phyloP scores from a whole-genome alignment of 1,140 invertebrate species.

The Drosophila malerkotliana region DNA sequence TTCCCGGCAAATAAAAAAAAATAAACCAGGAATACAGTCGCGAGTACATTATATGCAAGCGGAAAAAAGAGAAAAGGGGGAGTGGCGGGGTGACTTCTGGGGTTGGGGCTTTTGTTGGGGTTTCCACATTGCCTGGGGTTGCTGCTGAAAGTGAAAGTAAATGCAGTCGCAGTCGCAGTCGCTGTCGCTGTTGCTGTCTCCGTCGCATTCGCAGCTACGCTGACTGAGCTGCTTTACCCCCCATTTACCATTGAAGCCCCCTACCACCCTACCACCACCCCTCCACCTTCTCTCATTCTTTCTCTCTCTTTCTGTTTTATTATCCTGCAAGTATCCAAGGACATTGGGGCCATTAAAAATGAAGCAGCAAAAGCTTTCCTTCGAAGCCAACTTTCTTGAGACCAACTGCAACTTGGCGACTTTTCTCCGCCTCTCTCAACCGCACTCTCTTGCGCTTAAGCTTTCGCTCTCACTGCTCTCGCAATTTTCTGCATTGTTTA shows the following conservation, averaged over 20 bases:
- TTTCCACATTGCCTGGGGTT: constrained; percentile 47
- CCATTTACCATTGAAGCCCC: constrained; percentile 38
- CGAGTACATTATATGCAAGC: constrained; percentile 81
- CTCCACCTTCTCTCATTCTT: constrained; percentile 22
- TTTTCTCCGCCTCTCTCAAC: constrained; percentile 20
- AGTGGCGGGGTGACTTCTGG: neutral
- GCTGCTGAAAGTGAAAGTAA: constrained; percentile 74
- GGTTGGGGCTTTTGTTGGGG: constrained; percentile 1
- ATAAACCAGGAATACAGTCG: neutral
- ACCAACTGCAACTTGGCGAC: constrained; percentile 48
- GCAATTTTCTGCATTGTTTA: constrained; percentile 51
- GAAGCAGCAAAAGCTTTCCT: constrained; percentile 44
- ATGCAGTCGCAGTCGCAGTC: constrained; percentile 29
- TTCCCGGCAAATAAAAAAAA: constrained; percentile 24
- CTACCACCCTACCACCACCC: constrained; percentile 41
- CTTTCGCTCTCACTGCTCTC: neutral
- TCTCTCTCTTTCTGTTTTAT: neutral
- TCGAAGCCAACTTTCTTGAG: constrained; percentile 65
- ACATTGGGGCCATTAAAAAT: constrained; percentile 83
- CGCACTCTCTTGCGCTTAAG: constrained; percentile 1
- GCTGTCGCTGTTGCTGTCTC: neutral
- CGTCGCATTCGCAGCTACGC: constrained; percentile 8
- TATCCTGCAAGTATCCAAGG: constrained; percentile 65
- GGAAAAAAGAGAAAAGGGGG: neutral
- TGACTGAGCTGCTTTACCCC: constrained; percentile 22